Conservation (phyloP, 1,140 invertebrate genomes). For the Melanaphis sacchari region DNA sequence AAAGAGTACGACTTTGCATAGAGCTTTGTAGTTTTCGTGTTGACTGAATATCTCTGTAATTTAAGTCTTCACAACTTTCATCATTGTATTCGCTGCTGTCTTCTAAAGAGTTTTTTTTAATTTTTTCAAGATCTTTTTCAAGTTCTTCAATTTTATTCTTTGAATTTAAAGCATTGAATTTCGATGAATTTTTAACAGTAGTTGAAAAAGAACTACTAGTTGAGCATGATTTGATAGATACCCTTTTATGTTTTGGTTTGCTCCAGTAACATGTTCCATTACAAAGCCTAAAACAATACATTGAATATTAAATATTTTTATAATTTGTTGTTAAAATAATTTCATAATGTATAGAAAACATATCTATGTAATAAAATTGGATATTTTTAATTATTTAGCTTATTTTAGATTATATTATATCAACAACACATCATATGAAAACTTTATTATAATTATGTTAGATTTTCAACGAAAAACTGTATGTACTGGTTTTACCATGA, state of each 20-base stretch:
- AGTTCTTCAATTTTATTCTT: not conserved
- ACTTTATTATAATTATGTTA: too few species aligned
- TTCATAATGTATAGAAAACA: not conserved
- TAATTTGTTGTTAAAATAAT: not conserved
- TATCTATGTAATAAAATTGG: too few species aligned
- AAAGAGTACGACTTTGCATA: not conserved
- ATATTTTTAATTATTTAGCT: too few species aligned
- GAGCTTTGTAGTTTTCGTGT: not conserved
- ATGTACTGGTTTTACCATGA: too few species aligned
- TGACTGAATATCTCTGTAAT: slow-evolving; percentile 3
- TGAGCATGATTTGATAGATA: not conserved
- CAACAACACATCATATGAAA: too few species aligned
- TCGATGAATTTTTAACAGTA: not conserved
- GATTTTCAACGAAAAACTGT: too few species aligned
- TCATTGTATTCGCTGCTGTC: not conserved
- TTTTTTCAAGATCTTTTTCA: not conserved
- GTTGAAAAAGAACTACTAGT: not conserved
- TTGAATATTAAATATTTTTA: not conserved
- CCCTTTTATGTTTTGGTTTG: not conserved
- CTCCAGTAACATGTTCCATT: slow-evolving; percentile 40
- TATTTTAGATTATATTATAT: too few species aligned
- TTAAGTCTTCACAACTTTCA: slow-evolving; percentile 21
- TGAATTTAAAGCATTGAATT: not conserved
- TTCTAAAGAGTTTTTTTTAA: not conserved
- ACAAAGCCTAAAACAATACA: slow-evolving; percentile 41